Evolutionary conservation across 1,140 invertebrate species (phyloP).

Genomic region (Andrena cerasifolii): DNA sequence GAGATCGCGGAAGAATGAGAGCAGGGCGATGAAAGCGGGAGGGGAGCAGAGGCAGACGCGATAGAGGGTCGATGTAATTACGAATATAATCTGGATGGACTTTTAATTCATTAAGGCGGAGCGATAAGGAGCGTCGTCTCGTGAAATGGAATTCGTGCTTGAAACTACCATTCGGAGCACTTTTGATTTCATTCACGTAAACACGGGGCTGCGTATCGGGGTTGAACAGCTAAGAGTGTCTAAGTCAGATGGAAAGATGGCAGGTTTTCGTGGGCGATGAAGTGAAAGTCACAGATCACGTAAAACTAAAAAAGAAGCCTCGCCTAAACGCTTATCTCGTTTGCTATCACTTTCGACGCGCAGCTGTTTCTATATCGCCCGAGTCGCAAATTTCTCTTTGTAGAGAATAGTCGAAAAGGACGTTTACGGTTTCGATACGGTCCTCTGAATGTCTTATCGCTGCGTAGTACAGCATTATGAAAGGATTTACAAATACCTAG

Average conservation of each 20-base stretch:
- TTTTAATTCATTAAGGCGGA: slow-evolving; percentile 9
- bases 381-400: background rate
- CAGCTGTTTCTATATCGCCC: background rate
- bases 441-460: background rate
- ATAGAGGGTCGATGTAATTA: slow-evolving; percentile 11
- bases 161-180: background rate
- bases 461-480: background rate
- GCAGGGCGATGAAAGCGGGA: background rate
- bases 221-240: no score
- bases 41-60: background rate
- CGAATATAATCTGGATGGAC: slow-evolving; percentile 21
- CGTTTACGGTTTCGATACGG: background rate
- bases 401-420: background rate
- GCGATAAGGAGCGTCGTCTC: background rate
- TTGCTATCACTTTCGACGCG: background rate
- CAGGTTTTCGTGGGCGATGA: no score
- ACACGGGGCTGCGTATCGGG: no score
- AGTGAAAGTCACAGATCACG: no score
- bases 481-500: background rate
- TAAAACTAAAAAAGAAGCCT: background rate
- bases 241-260: no score
- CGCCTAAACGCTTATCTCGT: background rate
- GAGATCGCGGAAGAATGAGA: slow-evolving; percentile 15
- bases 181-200: background rate
- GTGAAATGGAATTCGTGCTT: no score